Base-by-base conservation (phyloP, 2,888 invertebrate species). In the Pheosia gnoma region DNA sequence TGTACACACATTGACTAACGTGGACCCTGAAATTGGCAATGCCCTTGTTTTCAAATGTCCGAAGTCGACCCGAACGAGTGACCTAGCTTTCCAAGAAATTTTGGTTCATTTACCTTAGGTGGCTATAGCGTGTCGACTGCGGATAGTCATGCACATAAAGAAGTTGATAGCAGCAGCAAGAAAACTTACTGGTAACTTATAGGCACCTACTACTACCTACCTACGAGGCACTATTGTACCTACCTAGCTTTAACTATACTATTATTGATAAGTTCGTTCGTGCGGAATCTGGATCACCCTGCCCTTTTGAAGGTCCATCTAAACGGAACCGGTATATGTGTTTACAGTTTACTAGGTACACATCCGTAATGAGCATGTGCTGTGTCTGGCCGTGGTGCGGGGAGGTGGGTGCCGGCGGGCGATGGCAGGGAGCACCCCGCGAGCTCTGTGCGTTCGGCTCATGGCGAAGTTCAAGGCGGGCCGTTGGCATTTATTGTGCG, bases 11-110 rank as follows among this genome's bases (percentile, higher is more conserved):
- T 78, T 69, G 75, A 75, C 77, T 82, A 90, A 90, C 39, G 82
- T 92, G 82, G 88, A 88, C 91, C 93, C 90, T 93, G 93, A 93
- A 93, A 93, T 93, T 89, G 90, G 84, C 90, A 89, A 87, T 89
- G 92, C 85, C 90, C 92, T 90, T 90, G 88, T 91, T 92, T 82
- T 71, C 68, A 72, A 69, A 66, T 59, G 57, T 65, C 70, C 66
- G 73, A 74, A 76, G 67, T 66, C 83, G 84, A 87, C 86, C 83
- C 79, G 62, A 63, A 73, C 66, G 60, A 59, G 62, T 75, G 70
- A 75, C 70, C 75, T 66, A 83, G 83, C 84, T 79, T 78, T 67
- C 69, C 73, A 71, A 71, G 66, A 71, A 72, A 63, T 68, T 67
- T 58, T 59, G 39, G 49, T 60, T n/a, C 57, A 43, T 51, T 36